Base-by-base conservation (phyloP, 2,113 vertebrate species). In the Tautogolabrus adspersus region DNA sequence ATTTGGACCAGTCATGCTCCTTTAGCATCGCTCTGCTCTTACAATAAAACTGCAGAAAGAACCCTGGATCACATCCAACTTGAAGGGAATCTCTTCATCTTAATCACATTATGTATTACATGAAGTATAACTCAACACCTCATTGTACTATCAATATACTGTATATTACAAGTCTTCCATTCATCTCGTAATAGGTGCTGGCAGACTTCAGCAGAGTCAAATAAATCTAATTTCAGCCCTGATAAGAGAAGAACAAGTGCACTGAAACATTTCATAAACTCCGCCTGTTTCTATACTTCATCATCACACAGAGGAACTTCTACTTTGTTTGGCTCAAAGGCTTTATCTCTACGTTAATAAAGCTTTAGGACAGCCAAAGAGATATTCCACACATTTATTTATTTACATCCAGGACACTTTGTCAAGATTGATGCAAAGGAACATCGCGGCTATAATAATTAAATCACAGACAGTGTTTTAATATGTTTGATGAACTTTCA, bases 361-460 rank as follows among this genome's bases (percentile, higher is more conserved):
- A 55, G 47, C 9, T 51, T 40, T 12, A 13, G 16, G 46, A 18
- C 44, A 15, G 1, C 13, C 44, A 46, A 18, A 60, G 64, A 34
- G 64, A 66, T 38, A 38, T 51, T 66, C 44, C 63, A 66, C 62
- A 75, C n/a, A 16, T 51, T 63, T 65, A 26, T 44, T 49, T 59
- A 44, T 61, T 76, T 30, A 67, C 56, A 34, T 54, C 3, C 34
- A 40, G 22, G 22, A 67, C 56, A 60, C 34, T 22, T 1, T 30
- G 22, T 44, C 7, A 19, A 46, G 30, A 76, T 61, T 34, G 22
- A 52, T 54, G 18, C 16, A 67, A 58, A n/a, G 15, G 8, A 52
- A 52, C 12, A 34, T 42, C 16, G 3, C 37, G 18, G 21, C 16
- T 51, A 9, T 26, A 18, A 60, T 8, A 9, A 15, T 5, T 34